phyloP scores from a whole-genome alignment of 2,888 invertebrate genomes.

The Amiota mariae region DNA sequence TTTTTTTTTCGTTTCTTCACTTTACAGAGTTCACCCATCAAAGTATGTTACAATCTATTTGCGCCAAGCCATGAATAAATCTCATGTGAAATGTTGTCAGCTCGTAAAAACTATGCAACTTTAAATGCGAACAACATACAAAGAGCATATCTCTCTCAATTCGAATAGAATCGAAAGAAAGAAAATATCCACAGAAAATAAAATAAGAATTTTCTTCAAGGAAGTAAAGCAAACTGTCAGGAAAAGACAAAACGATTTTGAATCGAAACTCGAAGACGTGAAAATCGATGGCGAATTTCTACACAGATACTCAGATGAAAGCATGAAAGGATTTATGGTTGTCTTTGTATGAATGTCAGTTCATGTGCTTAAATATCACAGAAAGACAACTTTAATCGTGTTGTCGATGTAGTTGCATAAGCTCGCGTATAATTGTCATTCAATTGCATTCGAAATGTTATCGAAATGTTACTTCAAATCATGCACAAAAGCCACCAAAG shows the following conservation, averaged over 20 bases:
- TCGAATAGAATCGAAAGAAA: no score
- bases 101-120: constrained; percentile 25
- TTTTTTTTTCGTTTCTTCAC: not conserved
- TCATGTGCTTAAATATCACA: not conserved
- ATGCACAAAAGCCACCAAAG: no score
- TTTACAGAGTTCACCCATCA: constrained; percentile 8
- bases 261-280: not conserved
- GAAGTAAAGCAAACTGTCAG: not conserved
- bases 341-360: constrained; percentile 16
- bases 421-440: constrained; percentile 52
- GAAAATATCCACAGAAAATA: not conserved
- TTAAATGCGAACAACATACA: constrained; percentile 25
- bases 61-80: constrained; percentile 23
- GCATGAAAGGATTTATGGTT: constrained; percentile 1
- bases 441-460: constrained; percentile 53
- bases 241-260: constrained; percentile 27
- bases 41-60: constrained; percentile 2
- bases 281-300: not conserved
- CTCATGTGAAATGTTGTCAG: constrained; percentile 22
- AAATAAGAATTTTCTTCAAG: not conserved
- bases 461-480: constrained; percentile 1
- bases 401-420: constrained; percentile 15
- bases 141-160: constrained; percentile 10
- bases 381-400: constrained; percentile 1
- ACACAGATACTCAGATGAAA: not conserved